Evolutionary conservation across 2,797 vertebrate species (phyloP).

Genomic region (Tympanoctomys barrerae): DNA sequence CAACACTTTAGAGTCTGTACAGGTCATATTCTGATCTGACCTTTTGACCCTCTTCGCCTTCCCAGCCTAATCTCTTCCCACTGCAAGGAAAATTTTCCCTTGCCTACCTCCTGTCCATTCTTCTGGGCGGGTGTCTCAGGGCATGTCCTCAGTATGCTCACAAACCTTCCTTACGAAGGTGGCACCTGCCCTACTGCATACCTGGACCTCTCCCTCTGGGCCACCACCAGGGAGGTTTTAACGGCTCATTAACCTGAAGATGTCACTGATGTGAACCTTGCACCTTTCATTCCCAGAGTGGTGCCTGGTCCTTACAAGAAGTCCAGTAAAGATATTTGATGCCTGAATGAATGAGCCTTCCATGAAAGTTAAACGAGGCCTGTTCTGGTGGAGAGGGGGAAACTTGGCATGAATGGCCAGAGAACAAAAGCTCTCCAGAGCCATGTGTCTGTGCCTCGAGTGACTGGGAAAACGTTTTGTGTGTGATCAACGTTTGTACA

Average conservation of each 20-base stretch:
- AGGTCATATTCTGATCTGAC: background rate
- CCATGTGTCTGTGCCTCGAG: background rate
- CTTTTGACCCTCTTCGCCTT: background rate
- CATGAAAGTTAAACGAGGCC: background rate
- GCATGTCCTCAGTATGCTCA: background rate
- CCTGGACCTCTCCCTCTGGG: background rate
- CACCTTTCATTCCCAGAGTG: background rate
- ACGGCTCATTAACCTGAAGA: background rate
- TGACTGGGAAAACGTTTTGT: background rate
- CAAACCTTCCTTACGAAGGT: background rate
- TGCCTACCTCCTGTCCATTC: background rate
- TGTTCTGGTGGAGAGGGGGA: background rate
- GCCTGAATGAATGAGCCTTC: background rate
- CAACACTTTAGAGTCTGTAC: background rate
- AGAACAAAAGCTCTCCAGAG: background rate
- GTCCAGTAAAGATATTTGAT: background rate
- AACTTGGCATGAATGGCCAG: background rate
- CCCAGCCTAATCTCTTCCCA: background rate
- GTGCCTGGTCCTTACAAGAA: background rate
- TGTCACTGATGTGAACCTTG: background rate
- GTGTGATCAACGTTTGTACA: background rate
- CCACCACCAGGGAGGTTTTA: background rate
- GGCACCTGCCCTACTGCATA: background rate
- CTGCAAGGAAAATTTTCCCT: background rate
- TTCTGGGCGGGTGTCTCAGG: background rate